Evolutionary conservation across 2,113 vertebrate species (phyloP), one percentile per base, ranked within the genome.

Genomic region (Odocoileus virginianus): DNA sequence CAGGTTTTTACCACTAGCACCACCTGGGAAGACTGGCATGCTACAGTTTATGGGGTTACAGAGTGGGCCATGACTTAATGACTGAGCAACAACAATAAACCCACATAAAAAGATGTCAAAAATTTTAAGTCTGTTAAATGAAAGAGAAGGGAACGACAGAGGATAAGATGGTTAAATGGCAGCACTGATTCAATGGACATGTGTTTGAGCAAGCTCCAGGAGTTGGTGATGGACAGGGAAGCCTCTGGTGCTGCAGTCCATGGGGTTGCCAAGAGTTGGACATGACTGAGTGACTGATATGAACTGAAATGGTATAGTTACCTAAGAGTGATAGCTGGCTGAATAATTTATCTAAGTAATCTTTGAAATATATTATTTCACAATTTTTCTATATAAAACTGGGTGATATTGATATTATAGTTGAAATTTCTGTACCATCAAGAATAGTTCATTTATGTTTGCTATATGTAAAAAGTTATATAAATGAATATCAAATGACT

Each of bases 371-470:
- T 28, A n/a, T 27, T 30, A 64, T 19, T 94, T 60, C 45, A 58
- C 12, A 40, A n/a, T 57, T 84, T 28, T 92, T 74, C 30, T 47
- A 19, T 5, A 21, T 84, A 58, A 55, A 47, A 82, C 9, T 71
- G 19, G 3, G 79, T 36, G 74, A 60, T 50, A 71, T 84, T 87
- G 12, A 55, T 28, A 52, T 93, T n/a, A 25, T 10, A 57, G 16
- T 78, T 87, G 30, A 1, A 27, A 55, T 61, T 93, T 93, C 9
- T 60, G 45, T 43, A n/a, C 2, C 14, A 84, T 87, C 8, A 33
- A 93, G 19, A 9, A 40, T 23, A 64, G 21, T 54, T 95, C 1
- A 78, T 30, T 81, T 47, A 89, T 27, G 33, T 94, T 94, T 64
- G 4, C 12, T 87, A 61, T n/a, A 45, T 74, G n/a, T 36, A 79